These are phyloP conservation scores for Rhinoderma darwinii DNA, from an alignment of 2,113 vertebrate genomes.

Conservation along the genomic window DNA sequence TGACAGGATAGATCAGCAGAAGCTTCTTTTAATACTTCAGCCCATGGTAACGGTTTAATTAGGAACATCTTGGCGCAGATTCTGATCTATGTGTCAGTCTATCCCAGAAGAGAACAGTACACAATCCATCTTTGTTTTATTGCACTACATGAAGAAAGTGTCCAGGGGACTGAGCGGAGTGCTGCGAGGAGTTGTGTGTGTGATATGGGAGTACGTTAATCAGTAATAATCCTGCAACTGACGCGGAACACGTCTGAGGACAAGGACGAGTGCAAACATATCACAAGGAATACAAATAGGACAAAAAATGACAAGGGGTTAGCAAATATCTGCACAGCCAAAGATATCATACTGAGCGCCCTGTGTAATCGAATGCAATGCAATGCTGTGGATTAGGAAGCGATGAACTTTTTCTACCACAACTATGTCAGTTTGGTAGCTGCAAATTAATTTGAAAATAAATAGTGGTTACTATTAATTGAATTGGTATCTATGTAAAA, in stretches of 20 bases:
- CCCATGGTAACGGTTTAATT: constrained; percentile 77
- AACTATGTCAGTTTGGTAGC: neutral
- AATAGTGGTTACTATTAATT: neutral
- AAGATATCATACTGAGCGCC: neutral
- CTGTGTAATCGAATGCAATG: neutral
- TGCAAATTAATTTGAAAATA: neutral
- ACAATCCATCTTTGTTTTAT: constrained; percentile 82
- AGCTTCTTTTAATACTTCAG: constrained; percentile 65
- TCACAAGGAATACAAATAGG: constrained; percentile 55
- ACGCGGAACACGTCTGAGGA: constrained; percentile 62
- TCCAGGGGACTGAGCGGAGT: constrained; percentile 64
- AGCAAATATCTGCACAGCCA: constrained; percentile 2
- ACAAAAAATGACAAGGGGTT: constrained; percentile 45
- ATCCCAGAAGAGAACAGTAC: constrained; percentile 78
- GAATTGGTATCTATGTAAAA: neutral
- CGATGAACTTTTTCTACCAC: neutral
- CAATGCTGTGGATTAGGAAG: neutral
- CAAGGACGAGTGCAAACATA: constrained; percentile 63
- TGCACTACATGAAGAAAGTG: constrained; percentile 73
- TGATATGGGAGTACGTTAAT: constrained; percentile 69
- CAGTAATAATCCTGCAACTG: constrained; percentile 68
- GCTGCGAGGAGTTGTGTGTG: constrained; percentile 64
- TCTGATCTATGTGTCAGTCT: constrained; percentile 77
- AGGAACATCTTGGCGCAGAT: constrained; percentile 74
- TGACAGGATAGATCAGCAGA: constrained; percentile 52